Conservation (phyloP, 2,888 invertebrate genomes). For the Aphodius sticticus region DNA sequence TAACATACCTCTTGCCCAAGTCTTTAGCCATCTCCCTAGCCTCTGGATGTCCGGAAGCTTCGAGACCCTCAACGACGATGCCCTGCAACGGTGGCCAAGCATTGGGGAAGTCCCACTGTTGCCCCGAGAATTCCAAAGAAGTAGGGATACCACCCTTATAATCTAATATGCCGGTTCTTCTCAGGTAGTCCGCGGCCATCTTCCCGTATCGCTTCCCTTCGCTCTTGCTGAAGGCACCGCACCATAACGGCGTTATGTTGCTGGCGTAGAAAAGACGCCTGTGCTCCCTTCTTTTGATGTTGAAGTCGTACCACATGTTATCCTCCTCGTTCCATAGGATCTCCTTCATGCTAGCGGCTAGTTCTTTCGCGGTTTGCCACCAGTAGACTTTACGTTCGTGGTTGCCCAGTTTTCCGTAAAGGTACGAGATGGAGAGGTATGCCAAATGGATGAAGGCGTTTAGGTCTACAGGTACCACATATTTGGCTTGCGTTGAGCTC, state of each 20-base stretch:
- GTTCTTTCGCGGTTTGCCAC: conserved; percentile 63
- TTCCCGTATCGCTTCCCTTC: conserved; percentile 57
- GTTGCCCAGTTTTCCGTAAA: conserved; percentile 65
- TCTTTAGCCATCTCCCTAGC: conserved; percentile 68
- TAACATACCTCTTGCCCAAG: conserved; percentile 69
- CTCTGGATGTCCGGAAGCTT: conserved; percentile 60
- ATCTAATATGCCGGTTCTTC: conserved; percentile 58
- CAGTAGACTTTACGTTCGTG: conserved; percentile 63
- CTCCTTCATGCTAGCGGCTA: conserved; percentile 69
- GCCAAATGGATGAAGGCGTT: conserved; percentile 80
- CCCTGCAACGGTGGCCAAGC: conserved; percentile 87
- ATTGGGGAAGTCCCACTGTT: conserved; percentile 87
- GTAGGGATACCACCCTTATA: conserved; percentile 75
- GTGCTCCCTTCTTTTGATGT: conserved; percentile 64
- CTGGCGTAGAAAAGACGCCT: conserved; percentile 59
- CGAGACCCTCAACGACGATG: conserved; percentile 73
- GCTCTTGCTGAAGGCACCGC: conserved; percentile 53
- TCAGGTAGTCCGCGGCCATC: conserved; percentile 65
- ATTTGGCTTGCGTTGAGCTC: conserved; percentile 69
- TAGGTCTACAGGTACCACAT: conserved; percentile 82
- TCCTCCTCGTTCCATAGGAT: conserved; percentile 79
- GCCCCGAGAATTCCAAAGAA: conserved; percentile 70
- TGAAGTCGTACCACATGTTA: conserved; percentile 85
- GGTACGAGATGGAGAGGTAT: conserved; percentile 68
- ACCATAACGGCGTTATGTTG: conserved; percentile 80